Percentiles rank a stretch among this genome's conserved stretches.
phyloP scores from a whole-genome alignment of 2,797 vertebrate species.

The Smutsia gigantea region DNA sequence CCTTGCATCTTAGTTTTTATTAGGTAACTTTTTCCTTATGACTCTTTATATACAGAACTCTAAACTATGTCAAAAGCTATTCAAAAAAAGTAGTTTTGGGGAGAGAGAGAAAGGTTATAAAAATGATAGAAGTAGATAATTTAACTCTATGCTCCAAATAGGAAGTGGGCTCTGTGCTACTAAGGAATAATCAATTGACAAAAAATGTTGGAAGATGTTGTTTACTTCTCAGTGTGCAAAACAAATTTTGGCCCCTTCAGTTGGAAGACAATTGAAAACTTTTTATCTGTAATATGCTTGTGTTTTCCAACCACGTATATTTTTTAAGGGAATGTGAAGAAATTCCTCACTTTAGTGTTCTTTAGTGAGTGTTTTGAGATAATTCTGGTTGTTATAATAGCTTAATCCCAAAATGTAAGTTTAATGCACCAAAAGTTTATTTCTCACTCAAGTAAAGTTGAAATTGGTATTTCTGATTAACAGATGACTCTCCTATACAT shows the following conservation, averaged over 20 bases:
- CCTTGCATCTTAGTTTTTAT: slow-evolving; percentile 12
- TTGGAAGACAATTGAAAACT: neutral
- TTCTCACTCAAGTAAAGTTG: neutral
- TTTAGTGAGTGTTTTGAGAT: neutral
- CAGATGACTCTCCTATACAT: neutral
- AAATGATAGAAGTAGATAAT: neutral
- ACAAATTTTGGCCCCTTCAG: neutral
- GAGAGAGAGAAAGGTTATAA: neutral
- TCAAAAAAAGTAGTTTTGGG: neutral
- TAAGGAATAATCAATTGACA: neutral
- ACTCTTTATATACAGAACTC: neutral
- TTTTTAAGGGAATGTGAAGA: slow-evolving; percentile 32
- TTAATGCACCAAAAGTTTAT: neutral
- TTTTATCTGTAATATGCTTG: neutral
- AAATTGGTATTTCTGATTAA: slow-evolving; percentile 24
- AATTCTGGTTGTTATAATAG: neutral
- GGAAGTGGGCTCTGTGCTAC: neutral
- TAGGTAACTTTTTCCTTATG: neutral
- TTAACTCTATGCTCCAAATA: neutral
- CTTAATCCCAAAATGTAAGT: neutral
- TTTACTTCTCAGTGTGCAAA: slow-evolving; percentile 24
- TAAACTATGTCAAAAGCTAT: neutral
- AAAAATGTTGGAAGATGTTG: neutral
- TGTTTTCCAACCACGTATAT: neutral
- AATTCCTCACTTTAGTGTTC: neutral